Evolutionary conservation across 2,797 vertebrate species (phyloP).

Genomic region (Pteronotus mesoamericanus): DNA sequence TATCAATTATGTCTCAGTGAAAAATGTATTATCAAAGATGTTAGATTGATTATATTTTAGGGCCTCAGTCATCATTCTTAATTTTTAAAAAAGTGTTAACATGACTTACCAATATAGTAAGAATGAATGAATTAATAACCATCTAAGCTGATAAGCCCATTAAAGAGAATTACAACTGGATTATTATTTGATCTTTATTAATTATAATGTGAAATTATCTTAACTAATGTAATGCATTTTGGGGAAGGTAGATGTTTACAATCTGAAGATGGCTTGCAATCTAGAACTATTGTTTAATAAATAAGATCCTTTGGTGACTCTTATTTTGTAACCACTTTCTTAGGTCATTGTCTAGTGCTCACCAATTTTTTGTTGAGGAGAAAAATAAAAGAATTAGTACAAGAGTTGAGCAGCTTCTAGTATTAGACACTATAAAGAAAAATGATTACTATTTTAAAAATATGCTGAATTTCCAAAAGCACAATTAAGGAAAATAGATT

Average conservation of each 20-base stretch:
- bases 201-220: neutral
- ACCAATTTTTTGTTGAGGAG: neutral
- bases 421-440: neutral
- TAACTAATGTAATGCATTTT: neutral
- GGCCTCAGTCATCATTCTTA: neutral
- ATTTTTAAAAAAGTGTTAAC: neutral
- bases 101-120: neutral
- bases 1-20: neutral
- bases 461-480: conserved; percentile 41
- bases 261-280: neutral
- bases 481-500: neutral
- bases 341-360: neutral
- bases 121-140: neutral
- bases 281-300: neutral
- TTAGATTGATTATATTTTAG: neutral
- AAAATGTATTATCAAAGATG: neutral
- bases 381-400: neutral
- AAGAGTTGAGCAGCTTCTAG: neutral
- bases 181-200: neutral
- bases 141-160: neutral
- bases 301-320: neutral
- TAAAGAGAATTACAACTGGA: neutral
- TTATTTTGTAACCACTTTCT: neutral
- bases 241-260: neutral
- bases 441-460: conserved; percentile 1